Base-by-base conservation (phyloP, 2,888 invertebrate genomes). In the Frankliniella fusca region DNA sequence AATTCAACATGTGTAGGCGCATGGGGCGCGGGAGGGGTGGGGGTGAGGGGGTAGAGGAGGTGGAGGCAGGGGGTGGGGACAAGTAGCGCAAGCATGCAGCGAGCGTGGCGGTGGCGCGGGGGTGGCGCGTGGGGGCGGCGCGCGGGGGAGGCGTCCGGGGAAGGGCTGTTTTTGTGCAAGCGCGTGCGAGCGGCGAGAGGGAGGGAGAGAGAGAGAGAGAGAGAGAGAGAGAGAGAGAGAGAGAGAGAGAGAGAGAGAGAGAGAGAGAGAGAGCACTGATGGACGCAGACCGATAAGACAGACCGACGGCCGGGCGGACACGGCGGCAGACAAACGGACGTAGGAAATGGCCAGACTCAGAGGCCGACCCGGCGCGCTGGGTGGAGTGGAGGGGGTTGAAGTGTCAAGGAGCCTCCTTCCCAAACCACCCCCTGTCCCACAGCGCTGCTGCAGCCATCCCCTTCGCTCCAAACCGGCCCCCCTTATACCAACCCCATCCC, bases 1-100 rank as follows among this genome's bases (percentile, higher is more conserved):
- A 76, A 76, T 76, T 76, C 70, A 76, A 76, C 70, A 76, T 76
- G 70, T 76, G 70, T 27, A 27, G 70, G 70, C 12, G 70, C 3
- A 23, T n/a, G 70, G 70, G 70, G 70, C 27, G 70, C 54, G 20
- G 12, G 54, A 2, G 3, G 54, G 54, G 5, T 11, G 18, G 20
- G 12, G 54, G 54, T 12, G 54, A 54, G 54, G 20, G 54, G n/a
- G n/a, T n/a, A n/a, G n/a, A n/a, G n/a, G 54, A 0, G 54, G 54
- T 11, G 54, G 54, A 5, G 54, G 54, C 1, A 2, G 54, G 38
- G 38, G 5, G 38, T 5, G 38, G 38, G 38, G 38, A 38, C 38
- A 38, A 38, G 38, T 38, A 38, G 38, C 38, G 5, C 38, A 38
- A 38, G 38, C 38, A 38, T 38, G 38, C 38, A 38, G 38, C 3